phyloP scores from a whole-genome alignment of 2,888 invertebrate species.

The Tetanocera ferruginea region DNA sequence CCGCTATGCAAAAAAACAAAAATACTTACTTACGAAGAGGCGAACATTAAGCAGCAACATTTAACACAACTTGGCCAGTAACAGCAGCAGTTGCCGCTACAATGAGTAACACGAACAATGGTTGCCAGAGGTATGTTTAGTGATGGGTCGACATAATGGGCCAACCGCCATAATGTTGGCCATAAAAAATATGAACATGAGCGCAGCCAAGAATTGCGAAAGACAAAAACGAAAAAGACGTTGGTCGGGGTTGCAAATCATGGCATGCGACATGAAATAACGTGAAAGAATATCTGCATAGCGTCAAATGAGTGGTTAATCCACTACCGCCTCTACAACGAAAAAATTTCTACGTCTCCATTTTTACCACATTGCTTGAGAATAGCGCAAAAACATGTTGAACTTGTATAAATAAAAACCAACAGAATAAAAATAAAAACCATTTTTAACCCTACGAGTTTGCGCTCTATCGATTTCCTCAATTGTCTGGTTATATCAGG shows the following conservation, averaged over 20 bases:
- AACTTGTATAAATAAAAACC: neutral
- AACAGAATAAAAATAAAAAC: neutral
- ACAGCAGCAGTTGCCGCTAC: too few relatives aligned
- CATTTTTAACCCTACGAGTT: neutral
- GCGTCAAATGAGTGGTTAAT: neutral
- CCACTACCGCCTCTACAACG: neutral
- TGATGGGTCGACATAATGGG: too few relatives aligned
- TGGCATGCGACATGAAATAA: slow-evolving; percentile 19
- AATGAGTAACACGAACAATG: too few relatives aligned
- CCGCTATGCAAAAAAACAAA: too few relatives aligned
- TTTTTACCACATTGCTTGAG: neutral
- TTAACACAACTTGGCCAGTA: too few relatives aligned
- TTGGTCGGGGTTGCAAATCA: neutral
- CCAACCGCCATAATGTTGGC: too few relatives aligned
- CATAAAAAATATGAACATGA: too few relatives aligned
- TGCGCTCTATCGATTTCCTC: slow-evolving; percentile 1
- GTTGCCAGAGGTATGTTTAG: too few relatives aligned
- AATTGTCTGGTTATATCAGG: neutral
- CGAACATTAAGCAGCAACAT: too few relatives aligned
- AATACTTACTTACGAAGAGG: too few relatives aligned
- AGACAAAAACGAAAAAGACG: neutral
- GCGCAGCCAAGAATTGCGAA: too few relatives aligned
- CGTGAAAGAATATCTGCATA: slow-evolving; percentile 19
- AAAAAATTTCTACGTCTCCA: neutral
- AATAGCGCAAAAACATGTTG: neutral